Evolutionary conservation across 2,797 vertebrate species (phyloP), one percentile per base, ranked within the genome.

Genomic region (Xenopus petersii): DNA sequence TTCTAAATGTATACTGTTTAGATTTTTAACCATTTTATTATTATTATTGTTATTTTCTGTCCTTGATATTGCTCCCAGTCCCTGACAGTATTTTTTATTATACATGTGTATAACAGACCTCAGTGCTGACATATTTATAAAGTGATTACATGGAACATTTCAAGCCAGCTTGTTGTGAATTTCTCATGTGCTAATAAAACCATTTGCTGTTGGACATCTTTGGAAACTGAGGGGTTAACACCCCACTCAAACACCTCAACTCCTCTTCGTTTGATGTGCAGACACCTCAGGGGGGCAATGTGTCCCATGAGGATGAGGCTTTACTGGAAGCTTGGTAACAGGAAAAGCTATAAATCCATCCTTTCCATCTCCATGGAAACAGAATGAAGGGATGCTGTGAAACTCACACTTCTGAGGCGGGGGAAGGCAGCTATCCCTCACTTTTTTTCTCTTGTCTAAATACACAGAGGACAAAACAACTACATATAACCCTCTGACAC

Each of bases 281-380:
- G 71, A 70, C 58, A 70, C 36, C 64, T 74, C 30, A 48, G 54
- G 67, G 76, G 71, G 60, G 67, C 66, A 66, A 61, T 60, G 71
- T 5, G 59, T 74, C 71, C 77, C 77, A 61, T 66, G 71, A 62
- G 71, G 24, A 74, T 70, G 65, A 74, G 67, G 76, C 42, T 78
- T 78, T 74, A 79, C 72, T 70, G 59, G 12, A 60, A 69, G 77
- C 71, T 61, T 74, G 69, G 77, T 74, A 70, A 79, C 77, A 70
- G 67, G 67, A 56, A 74, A 46, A 62, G 62, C 46, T 70, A 74
- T 70, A 79, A 74, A 73, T 79, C 55, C 49, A 70, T 64, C 77
- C 71, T 30, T 47, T 42, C 61, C 6, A 56, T 79, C 71, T 74
- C 77, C 71, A 79, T 79, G 62, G 77, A 79, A 79, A 79, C 77